Conservation (phyloP, 2,888 invertebrate species). For the Gymnosoma rotundatum region DNA sequence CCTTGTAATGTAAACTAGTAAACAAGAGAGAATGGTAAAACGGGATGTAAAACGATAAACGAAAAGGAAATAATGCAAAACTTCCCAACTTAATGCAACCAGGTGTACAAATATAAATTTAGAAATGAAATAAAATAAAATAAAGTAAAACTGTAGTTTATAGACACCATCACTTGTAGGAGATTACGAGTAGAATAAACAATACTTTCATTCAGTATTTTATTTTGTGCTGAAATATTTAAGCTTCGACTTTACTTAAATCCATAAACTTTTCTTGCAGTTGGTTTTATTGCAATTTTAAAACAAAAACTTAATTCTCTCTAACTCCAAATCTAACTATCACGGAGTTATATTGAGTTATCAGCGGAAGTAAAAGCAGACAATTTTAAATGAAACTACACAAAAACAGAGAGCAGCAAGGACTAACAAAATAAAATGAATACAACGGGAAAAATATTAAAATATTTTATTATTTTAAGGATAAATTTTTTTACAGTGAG, state of each 20-base stretch:
- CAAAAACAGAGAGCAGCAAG: too few relatives aligned
- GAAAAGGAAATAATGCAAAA: constrained; percentile 34
- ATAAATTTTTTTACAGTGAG: too few relatives aligned
- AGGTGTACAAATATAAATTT: constrained; percentile 39
- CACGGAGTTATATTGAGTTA: constrained; percentile 9
- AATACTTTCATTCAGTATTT: constrained; percentile 9
- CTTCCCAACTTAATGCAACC: constrained; percentile 54
- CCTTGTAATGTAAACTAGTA: constrained; percentile 60
- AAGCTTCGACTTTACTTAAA: constrained; percentile 44
- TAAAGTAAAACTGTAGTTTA: neutral
- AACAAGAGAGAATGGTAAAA: neutral
- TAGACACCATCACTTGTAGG: constrained; percentile 17
- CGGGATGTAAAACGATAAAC: constrained; percentile 14
- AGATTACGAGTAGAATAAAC: constrained; percentile 28
- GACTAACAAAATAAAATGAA: too few relatives aligned
- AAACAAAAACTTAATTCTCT: constrained; percentile 48
- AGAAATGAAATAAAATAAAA: constrained; percentile 5
- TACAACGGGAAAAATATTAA: too few relatives aligned
- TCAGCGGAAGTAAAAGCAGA: constrained; percentile 57
- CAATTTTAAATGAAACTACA: constrained; percentile 8
- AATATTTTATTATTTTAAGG: too few relatives aligned
- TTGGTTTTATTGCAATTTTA: constrained; percentile 12
- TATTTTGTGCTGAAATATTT: constrained; percentile 47
- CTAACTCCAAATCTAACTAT: constrained; percentile 17
- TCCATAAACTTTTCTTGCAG: constrained; percentile 43